A percentile compares a stretch with the other conserved stretches of the same genome.
phyloP scores from a whole-genome alignment of 2,888 invertebrate genomes.

The Leptopterna dolabrata region DNA sequence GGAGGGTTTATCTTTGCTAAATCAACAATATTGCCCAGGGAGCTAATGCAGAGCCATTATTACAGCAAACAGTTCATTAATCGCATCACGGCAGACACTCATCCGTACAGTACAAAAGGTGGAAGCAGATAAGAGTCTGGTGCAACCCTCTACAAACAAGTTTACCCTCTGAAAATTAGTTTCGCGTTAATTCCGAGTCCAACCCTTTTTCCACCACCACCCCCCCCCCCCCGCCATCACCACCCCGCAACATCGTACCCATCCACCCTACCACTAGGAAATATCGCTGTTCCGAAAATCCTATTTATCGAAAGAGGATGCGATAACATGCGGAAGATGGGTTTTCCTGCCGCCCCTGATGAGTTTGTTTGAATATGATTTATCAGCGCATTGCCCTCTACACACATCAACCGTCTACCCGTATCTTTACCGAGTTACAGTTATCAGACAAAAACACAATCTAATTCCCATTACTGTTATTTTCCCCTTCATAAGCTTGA shows the following conservation, averaged over 20 bases:
- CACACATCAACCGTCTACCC: background rate
- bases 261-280: background rate
- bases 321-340: conserved; percentile 6
- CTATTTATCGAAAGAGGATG: background rate
- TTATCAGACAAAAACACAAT: background rate
- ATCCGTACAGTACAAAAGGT: background rate
- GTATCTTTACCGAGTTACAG: background rate
- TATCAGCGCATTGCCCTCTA: background rate
- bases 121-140: background rate
- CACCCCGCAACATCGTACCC: too few relatives aligned
- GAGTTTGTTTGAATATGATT: conserved; percentile 10
- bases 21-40: background rate
- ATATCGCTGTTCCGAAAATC: background rate
- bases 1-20: background rate
- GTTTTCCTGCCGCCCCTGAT: background rate
- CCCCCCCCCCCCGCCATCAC: too few relatives aligned
- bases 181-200: background rate
- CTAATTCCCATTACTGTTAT: conserved; percentile 9
- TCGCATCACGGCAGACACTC: background rate
- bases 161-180: background rate
- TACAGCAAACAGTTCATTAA: background rate
- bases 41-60: background rate
- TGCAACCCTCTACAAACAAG: background rate
- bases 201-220: background rate
- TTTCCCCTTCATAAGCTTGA: background rate